These are phyloP conservation scores for Zaprionus tsacasi DNA, from an alignment of 1,140 invertebrate genomes.

Conservation along the genomic window DNA sequence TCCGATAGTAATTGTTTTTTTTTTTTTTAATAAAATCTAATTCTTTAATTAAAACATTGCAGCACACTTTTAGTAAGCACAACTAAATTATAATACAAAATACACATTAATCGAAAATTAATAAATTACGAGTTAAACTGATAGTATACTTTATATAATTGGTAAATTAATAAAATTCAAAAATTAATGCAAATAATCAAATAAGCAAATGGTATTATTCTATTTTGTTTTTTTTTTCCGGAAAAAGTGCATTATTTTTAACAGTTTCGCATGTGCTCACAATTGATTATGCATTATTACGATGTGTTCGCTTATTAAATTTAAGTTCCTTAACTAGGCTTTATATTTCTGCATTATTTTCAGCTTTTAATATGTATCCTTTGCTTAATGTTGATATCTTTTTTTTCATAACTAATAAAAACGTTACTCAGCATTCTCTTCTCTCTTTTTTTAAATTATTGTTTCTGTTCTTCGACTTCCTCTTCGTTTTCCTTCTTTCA, in stretches of 20 bases:
- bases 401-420: slow-evolving; percentile 65
- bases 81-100: slow-evolving; percentile 68
- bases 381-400: slow-evolving; percentile 65
- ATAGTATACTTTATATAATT: slow-evolving; percentile 35
- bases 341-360: slow-evolving; percentile 78
- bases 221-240: slow-evolving; percentile 18
- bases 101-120: slow-evolving; percentile 66
- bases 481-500: slow-evolving; percentile 5
- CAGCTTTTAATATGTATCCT: slow-evolving; percentile 76
- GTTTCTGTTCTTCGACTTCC: slow-evolving; percentile 19
- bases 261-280: slow-evolving; percentile 63
- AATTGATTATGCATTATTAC: slow-evolving; percentile 65
- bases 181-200: slow-evolving; percentile 16
- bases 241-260: slow-evolving; percentile 60
- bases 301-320: slow-evolving; percentile 52
- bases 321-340: slow-evolving; percentile 59
- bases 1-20: slow-evolving; percentile 40
- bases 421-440: slow-evolving; percentile 41
- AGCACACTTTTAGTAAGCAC: slow-evolving; percentile 79
- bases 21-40: slow-evolving; percentile 48
- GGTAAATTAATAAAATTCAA: slow-evolving; percentile 17
- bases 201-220: neutral
- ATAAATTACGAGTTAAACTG: slow-evolving; percentile 60
- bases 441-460: neutral
- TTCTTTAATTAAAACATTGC: slow-evolving; percentile 77